Evolutionary conservation across 2,888 invertebrate genomes (phyloP).

Genomic region (Agrochola circellaris): DNA sequence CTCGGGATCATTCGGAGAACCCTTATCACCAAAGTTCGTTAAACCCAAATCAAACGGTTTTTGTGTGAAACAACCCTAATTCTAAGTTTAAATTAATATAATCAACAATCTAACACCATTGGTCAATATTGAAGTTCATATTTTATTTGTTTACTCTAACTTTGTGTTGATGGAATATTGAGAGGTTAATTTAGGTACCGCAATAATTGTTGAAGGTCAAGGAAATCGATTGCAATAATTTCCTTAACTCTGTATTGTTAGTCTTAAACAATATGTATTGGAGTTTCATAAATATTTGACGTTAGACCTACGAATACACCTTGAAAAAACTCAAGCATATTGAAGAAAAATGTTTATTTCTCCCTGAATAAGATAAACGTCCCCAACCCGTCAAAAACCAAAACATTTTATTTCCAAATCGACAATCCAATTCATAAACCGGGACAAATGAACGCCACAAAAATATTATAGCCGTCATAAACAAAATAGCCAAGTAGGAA

Average conservation of each 20-base stretch:
- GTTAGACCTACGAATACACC: background rate
- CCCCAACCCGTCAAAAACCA: constrained; percentile 2
- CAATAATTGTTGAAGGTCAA: constrained; percentile 45
- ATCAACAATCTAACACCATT: constrained; percentile 65
- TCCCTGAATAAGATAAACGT: background rate
- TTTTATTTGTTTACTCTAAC: constrained; percentile 61
- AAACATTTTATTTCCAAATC: constrained; percentile 30
- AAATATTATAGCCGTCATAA: constrained; percentile 54
- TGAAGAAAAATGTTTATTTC: background rate
- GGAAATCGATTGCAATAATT: constrained; percentile 24
- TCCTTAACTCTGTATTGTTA: constrained; percentile 12
- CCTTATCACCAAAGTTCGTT: constrained; percentile 77
- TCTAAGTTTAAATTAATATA: constrained; percentile 72
- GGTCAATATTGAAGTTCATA: constrained; percentile 65
- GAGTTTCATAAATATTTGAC: constrained; percentile 1
- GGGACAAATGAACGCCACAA: constrained; percentile 54
- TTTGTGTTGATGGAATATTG: constrained; percentile 31
- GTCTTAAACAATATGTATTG: constrained; percentile 12
- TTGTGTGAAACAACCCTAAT: constrained; percentile 70
- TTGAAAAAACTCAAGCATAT: background rate
- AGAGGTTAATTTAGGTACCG: constrained; percentile 19
- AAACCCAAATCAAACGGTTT: constrained; percentile 76
- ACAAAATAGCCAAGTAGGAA: constrained; percentile 67
- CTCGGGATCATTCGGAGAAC: constrained; percentile 73
- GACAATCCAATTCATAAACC: constrained; percentile 59